Evolutionary conservation across 2,797 vertebrate genomes (phyloP), one percentile per base, ranked within the genome.

Genomic region (Manis crassicaudata): DNA sequence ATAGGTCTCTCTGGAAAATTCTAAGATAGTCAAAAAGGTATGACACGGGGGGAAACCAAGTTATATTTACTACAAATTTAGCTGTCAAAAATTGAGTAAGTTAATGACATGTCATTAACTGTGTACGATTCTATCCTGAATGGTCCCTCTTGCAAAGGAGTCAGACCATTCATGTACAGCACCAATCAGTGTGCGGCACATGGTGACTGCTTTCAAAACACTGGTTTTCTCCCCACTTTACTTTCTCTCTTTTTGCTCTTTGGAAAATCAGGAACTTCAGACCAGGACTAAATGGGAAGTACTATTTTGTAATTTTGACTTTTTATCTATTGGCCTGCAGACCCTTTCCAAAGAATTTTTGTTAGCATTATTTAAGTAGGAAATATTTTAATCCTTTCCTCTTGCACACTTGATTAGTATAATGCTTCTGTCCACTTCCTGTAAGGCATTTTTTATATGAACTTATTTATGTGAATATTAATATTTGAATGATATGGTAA

Each of bases 401-500:
- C 67, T 76, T 46, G 83, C 23, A 89, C 46, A 76, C 5, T 75
- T 95, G 58, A 80, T 91, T 80, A 90, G 37, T 92, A 58, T 76
- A 82, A 56, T 84, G 65, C 10, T 90, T 89, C 70, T 85, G 37
- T 84, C 62, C 32, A 85, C 79, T 87, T 92, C 25, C 52, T 95
- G 29, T 50, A 86, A 50, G 52, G 32, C 92, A 43, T 81, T 95
- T 46, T 95, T 93, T 75, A 81, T 43, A 52, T 81, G 70, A 96
- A 95, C 27, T 75, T 89, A 73, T 82, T 88, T 93, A 27, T 81
- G 13, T 90, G 14, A 90, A 62, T 87, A 56, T 85, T 94, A 68
- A 89, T 86, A 92, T 96, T 86, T 96, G 91, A 96, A 80, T 86
- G 25, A 80, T 76, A 76, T 91, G 35, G 9, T 85, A 90, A 84